Base-by-base conservation (phyloP, 2,888 invertebrate species). In the Theretra japonica region DNA sequence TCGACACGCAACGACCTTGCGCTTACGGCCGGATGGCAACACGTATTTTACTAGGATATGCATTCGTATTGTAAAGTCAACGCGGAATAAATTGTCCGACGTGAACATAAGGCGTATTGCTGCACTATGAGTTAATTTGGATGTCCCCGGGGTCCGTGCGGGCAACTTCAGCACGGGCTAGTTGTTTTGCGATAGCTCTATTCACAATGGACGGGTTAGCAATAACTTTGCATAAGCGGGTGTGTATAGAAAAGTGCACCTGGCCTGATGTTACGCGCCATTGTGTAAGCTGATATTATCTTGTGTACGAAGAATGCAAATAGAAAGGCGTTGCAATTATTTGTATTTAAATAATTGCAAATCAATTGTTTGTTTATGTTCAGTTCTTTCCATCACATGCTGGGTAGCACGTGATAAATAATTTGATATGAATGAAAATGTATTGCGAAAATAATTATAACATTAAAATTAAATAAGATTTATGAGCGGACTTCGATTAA, bases 191-290 rank as follows among this genome's bases (percentile, higher is more conserved):
- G 41, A 59, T 73, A 75, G 72, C 68, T 70, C 5, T 25, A 19
- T 58, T 71, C 41, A 23, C 73, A 73, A 73, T 73, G 69, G 71
- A 28, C 28, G 30, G 25, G 65, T 65, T 17, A 68, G 30, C 21
- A 53, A 65, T 70, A 59, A 68, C 62, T 30, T 71, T 65, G 65
- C 48, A 48, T 65, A 48, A 41, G 4, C 65, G 65, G 0, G 41
- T 48, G 65, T 65, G 48, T 41, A 48, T 65, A 23, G 48, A n/a
- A 59, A 53, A 56, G 41, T 25, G 62, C 70, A 74, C 72, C 72
- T 72, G 72, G 33, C 4, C 62, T 25, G 60, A 70, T 56, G 48
- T 48, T 65, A 48, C 17, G 65, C 21, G 23, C 23, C 48, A 65
- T 65, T 65, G 65, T 65, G n/a, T 62, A n/a, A 65, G 33, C 21